Conservation (phyloP, 2,888 invertebrate genomes). For the Argynnis bischoffii region DNA sequence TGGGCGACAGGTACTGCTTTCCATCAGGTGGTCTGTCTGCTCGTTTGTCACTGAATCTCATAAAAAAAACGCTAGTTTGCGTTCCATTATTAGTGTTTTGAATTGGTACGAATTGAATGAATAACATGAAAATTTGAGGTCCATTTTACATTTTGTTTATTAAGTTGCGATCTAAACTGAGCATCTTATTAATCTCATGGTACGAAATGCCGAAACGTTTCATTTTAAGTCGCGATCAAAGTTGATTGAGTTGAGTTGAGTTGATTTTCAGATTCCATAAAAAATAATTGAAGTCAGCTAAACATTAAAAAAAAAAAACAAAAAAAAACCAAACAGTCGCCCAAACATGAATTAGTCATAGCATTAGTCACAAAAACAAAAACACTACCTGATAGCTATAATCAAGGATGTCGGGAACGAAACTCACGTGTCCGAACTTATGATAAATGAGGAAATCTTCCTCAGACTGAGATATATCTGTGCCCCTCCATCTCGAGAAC, state of each 20-base stretch:
- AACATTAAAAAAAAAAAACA: no score
- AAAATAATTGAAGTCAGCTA: neutral
- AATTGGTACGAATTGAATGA: no score
- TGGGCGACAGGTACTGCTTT: no score
- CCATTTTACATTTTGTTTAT: no score
- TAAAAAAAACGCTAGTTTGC: no score
- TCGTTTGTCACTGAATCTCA: no score
- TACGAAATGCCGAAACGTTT: no score
- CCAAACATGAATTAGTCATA: neutral
- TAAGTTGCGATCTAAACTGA: no score
- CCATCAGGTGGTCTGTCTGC: no score
- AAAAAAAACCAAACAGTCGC: constrained; percentile 3
- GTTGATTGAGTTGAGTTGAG: neutral
- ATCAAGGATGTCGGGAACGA: constrained; percentile 54
- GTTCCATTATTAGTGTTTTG: no score
- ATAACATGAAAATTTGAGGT: no score
- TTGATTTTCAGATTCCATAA: neutral
- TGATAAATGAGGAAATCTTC: constrained; percentile 94
- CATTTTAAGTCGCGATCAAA: neutral
- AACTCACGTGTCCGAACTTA: constrained; percentile 95
- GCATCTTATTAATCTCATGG: no score
- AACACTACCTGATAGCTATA: constrained; percentile 70
- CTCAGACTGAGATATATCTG: constrained; percentile 92
- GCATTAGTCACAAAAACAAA: constrained; percentile 33
- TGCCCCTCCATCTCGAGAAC: constrained; percentile 92